Base-by-base conservation (phyloP, 2,888 invertebrate genomes). In the Sicus ferrugineus region DNA sequence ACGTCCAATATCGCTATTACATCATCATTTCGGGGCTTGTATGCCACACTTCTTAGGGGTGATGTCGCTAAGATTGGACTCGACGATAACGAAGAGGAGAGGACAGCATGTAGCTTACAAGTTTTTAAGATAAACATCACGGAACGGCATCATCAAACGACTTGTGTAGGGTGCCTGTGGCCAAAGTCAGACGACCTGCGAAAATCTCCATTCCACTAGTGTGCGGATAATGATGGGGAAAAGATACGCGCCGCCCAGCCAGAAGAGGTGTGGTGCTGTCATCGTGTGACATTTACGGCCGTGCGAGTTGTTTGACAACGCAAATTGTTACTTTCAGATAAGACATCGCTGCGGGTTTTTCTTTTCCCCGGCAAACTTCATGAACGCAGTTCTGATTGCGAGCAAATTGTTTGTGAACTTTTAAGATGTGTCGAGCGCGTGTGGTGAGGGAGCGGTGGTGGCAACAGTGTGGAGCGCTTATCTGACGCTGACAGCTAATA, bases 261-360 rank as follows among this genome's bases (percentile, higher is more conserved):
- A n/a, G n/a, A n/a, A 2, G 11, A 3, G 54, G 3, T 26, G 16
- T 54, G 50, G 50, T 23, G 26, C 26, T 54, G 54, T 23, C 54
- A 54, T 5, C 26, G 50, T 21, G 50, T 23, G 50, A 50, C 50
- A 54, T 23, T 54, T 54, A 9, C 11, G 28, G 26, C n/a, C n/a
- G 46, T 23, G 14, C 11, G 54, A 9, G 14, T 54, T 14, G 14
- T 26, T 28, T 26, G 54, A 54, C 26, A 54, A 9, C 54, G 54
- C 23, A 54, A 54, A 54, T 54, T 54, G 14, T 54, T 54, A 54
- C 54, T 54, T 26, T 28, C 11, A 54, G 54, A 54, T 54, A 54
- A 54, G 28, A 26, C 23, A 28, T 14, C 21, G 14, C 14, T 26
- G 14, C 11, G 16, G 9, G 2, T 28, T 54, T 28, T 54, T 23